Conservation (phyloP, 2,113 vertebrate genomes). For the Siniperca chuatsi region DNA sequence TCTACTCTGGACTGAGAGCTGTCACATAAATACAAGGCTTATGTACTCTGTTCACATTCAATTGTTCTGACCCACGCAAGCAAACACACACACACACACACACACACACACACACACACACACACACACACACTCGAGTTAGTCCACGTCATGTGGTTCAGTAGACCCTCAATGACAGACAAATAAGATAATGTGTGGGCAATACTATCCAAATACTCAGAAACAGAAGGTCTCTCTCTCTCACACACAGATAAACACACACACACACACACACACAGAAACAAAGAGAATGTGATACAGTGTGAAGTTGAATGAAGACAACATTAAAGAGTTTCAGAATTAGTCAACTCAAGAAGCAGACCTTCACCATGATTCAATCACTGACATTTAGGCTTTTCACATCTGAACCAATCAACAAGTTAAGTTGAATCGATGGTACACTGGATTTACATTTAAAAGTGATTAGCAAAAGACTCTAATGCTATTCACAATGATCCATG, state of each 20-base stretch:
- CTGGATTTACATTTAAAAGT: not conserved
- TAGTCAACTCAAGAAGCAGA: not conserved
- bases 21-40: not conserved
- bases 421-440: not conserved
- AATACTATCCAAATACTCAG: not conserved
- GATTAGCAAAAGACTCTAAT: not conserved
- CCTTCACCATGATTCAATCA: not conserved
- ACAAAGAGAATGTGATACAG: not conserved
- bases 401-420: not conserved
- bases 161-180: constrained; percentile 11
- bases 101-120: not conserved
- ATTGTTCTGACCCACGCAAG: not conserved
- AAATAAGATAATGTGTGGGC: constrained; percentile 43
- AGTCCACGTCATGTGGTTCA: constrained; percentile 17
- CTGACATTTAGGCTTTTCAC: not conserved
- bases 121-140: too few relatives aligned
- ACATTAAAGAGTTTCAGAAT: not conserved
- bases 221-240: not conserved
- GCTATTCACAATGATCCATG: not conserved
- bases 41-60: constrained; percentile 7
- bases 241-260: not conserved
- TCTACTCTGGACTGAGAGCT: constrained; percentile 12
- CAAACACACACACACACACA: not conserved
- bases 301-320: not conserved
- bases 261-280: not conserved